Base-by-base conservation (phyloP, 2,797 vertebrate genomes). In the Sternotherus odoratus region DNA sequence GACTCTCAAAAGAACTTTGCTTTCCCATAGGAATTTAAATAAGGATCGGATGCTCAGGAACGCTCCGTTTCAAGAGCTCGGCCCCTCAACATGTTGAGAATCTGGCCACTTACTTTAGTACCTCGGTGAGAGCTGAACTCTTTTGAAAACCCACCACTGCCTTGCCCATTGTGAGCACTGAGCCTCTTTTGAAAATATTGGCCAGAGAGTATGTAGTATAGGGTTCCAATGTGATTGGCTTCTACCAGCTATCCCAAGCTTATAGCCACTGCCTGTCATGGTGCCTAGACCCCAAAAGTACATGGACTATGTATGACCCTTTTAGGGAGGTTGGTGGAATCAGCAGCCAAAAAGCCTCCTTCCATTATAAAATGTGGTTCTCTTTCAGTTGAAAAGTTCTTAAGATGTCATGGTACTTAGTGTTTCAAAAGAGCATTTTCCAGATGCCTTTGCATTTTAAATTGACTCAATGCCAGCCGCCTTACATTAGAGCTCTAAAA, bases 371-470 rank as follows among this genome's bases (percentile, higher is more conserved):
- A 0, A 26, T 13, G 51, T 54, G 4, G 43, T 0, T 1, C 24
- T 53, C 51, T 13, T 49, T 1, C 4, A 7, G 12, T 30, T 10
- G 30, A 3, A 54, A 39, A 33, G 17, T 16, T 15, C 5, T 0
- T 9, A 6, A 17, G 8, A 33, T 26, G 15, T 85, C 46, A 30
- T 43, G 91, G 33, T 66, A 6, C 28, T 24, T 78, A 46, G 2
- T 39, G 46, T 48, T 26, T 1, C 13, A 3, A 12, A 2, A 0
- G 19, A 36, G 49, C 1, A 1, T 5, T 5, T 78, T 69, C 33
- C 10, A 2, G 51, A 2, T 0, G 0, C 3, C 36, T 1, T 1
- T 3, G 0, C 0, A 60, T 43, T 0, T 1, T 1, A 57, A 66
- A 26, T 15, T 54, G 60, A 69, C 82, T 87, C 21, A 0, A 7